A percentile compares a stretch with the other conserved stretches of the same genome.
These are phyloP conservation scores for Macroglossus sobrinus DNA, from an alignment of 2,113 vertebrate genomes.

Conservation along the genomic window DNA sequence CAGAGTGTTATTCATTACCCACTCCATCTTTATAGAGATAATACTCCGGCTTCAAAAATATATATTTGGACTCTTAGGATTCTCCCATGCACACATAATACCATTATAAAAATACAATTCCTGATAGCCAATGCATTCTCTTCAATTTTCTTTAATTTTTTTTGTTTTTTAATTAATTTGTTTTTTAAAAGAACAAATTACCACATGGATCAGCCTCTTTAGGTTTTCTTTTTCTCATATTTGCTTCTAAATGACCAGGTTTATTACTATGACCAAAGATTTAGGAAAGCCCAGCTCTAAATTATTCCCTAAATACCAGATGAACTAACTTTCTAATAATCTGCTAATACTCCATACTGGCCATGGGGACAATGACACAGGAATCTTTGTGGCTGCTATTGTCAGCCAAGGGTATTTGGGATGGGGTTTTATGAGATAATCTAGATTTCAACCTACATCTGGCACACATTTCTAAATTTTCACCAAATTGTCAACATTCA, in stretches of 20 bases:
- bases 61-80: neutral
- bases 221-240: neutral
- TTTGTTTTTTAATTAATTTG: constrained; percentile 50
- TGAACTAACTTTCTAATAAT: neutral
- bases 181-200: neutral
- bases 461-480: neutral
- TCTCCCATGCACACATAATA: neutral
- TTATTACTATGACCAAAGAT: neutral
- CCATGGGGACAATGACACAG: neutral
- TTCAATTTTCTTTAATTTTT: constrained; percentile 47
- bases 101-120: constrained; percentile 8
- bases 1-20: constrained; percentile 26
- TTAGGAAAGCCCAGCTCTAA: neutral
- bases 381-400: neutral
- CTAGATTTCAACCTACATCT: neutral
- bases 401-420: neutral
- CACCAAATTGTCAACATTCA: neutral
- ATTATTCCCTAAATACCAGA: neutral
- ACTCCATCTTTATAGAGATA: constrained; percentile 51
- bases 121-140: constrained; percentile 49
- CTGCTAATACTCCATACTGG: neutral
- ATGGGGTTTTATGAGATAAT: neutral
- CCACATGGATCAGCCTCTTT: neutral
- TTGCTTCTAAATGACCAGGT: neutral
- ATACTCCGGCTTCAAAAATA: constrained; percentile 20